These are phyloP conservation scores for Pycnomerus fuliginosus DNA, from an alignment of 2,888 invertebrate species.

Conservation along the genomic window DNA sequence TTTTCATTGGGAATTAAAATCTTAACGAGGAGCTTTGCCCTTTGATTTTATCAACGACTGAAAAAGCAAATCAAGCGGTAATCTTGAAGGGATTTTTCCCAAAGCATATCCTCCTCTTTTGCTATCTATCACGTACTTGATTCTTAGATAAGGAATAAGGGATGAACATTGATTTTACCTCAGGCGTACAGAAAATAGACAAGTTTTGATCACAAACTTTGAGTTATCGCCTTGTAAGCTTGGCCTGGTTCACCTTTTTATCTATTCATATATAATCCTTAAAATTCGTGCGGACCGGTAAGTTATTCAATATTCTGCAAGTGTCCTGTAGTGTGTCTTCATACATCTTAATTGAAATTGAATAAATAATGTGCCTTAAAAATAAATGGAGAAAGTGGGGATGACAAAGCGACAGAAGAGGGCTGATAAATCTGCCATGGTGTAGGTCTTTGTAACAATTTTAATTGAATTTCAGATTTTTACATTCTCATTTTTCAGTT, in stretches of 20 bases:
- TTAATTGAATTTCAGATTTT: too few species aligned
- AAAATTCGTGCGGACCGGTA: too few species aligned
- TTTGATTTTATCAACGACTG: slow-evolving; percentile 2
- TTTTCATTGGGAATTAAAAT: slow-evolving; percentile 17
- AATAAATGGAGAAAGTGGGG: neutral
- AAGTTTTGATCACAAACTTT: slow-evolving; percentile 1
- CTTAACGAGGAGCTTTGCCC: slow-evolving; percentile 7
- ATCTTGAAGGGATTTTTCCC: neutral
- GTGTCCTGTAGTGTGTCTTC: too few species aligned
- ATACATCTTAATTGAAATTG: too few species aligned
- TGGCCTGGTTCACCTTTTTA: neutral
- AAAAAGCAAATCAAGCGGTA: slow-evolving; percentile 1
- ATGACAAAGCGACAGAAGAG: too few species aligned
- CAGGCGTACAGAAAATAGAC: slow-evolving; percentile 9
- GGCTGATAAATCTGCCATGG: too few species aligned
- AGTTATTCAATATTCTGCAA: too few species aligned
- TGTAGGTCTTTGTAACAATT: too few species aligned
- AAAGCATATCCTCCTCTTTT: slow-evolving; percentile 6
- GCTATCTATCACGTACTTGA: slow-evolving; percentile 15
- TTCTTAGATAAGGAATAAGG: slow-evolving; percentile 13
- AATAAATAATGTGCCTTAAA: neutral
- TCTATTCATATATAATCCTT: neutral
- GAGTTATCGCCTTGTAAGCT: neutral
- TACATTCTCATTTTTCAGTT: too few species aligned
- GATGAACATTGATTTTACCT: slow-evolving; percentile 17